Evolutionary conservation across 1,140 invertebrate genomes (phyloP).

Genomic region (Oreohelix idahoensis): DNA sequence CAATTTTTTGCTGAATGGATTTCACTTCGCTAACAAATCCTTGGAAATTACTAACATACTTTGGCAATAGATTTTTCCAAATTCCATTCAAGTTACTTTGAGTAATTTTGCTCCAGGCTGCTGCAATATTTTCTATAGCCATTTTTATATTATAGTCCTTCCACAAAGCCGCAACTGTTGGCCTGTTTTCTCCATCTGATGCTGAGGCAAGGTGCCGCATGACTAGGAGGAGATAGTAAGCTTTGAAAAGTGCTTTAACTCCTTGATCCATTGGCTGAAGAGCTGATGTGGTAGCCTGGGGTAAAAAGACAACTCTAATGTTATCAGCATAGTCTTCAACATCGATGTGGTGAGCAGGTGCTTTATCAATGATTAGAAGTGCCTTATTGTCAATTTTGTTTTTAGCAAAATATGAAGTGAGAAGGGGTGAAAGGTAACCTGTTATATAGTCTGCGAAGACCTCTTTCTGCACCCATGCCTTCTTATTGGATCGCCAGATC

Average conservation of each 20-base stretch:
- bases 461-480: slow-evolving; percentile 17
- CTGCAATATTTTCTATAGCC: slow-evolving; percentile 32
- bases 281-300: slow-evolving; percentile 40
- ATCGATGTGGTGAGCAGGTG: slow-evolving; percentile 47
- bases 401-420: slow-evolving; percentile 42
- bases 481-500: slow-evolving; percentile 28
- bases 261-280: slow-evolving; percentile 53
- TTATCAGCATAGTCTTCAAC: slow-evolving; percentile 36
- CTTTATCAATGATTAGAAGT: slow-evolving; percentile 53
- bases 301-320: slow-evolving; percentile 47
- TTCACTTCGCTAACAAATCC: background rate
- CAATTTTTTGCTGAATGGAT: slow-evolving; percentile 20
- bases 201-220: slow-evolving; percentile 22
- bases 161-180: slow-evolving; percentile 34
- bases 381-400: slow-evolving; percentile 44
- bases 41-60: slow-evolving; percentile 9
- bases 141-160: slow-evolving; percentile 36
- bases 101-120: slow-evolving; percentile 27
- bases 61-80: slow-evolving; percentile 36
- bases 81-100: slow-evolving; percentile 12
- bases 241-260: slow-evolving; percentile 48
- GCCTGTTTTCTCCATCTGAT: slow-evolving; percentile 14
- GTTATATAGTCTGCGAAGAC: slow-evolving; percentile 47
- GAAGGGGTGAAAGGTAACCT: slow-evolving; percentile 41
- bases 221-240: slow-evolving; percentile 34